phyloP scores from a whole-genome alignment of 2,113 vertebrate species.

The Tachycineta bicolor region DNA sequence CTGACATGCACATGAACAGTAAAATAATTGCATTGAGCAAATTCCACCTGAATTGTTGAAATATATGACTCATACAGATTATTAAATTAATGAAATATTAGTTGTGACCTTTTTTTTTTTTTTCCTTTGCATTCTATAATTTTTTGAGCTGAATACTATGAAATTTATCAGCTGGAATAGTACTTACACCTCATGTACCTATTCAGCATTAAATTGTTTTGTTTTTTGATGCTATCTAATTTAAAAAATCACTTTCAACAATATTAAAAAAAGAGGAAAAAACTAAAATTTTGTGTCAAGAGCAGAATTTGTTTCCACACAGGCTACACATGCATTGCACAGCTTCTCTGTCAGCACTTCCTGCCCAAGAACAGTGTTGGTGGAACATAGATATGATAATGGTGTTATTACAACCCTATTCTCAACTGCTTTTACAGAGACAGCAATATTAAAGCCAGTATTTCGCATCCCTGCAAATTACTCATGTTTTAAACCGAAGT shows the following conservation, averaged over 20 bases:
- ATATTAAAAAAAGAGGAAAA: not conserved
- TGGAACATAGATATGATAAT: not conserved
- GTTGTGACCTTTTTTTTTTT: not conserved
- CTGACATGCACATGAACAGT: not conserved
- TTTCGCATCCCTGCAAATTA: not conserved
- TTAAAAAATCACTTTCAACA: rapidly evolving
- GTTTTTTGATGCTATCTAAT: not conserved
- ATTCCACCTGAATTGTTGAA: not conserved
- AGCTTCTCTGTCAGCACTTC: not conserved
- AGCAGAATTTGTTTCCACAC: not conserved
- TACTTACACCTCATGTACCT: not conserved
- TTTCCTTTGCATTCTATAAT: not conserved
- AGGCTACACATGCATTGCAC: not conserved
- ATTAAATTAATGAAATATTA: not conserved
- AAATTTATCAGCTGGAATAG: not conserved
- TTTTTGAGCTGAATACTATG: not conserved
- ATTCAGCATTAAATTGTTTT: not conserved
- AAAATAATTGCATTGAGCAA: not conserved
- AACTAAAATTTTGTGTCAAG: not conserved
- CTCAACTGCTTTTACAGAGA: not conserved
- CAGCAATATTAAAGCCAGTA: not conserved
- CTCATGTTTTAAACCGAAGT: not conserved
- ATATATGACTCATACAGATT: not conserved
- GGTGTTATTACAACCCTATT: not conserved
- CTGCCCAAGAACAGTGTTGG: not conserved